A percentile compares a stretch with the other conserved stretches of the same genome.
Evolutionary conservation across 2,888 invertebrate species (phyloP).

Genomic region (Troilus luridus): DNA sequence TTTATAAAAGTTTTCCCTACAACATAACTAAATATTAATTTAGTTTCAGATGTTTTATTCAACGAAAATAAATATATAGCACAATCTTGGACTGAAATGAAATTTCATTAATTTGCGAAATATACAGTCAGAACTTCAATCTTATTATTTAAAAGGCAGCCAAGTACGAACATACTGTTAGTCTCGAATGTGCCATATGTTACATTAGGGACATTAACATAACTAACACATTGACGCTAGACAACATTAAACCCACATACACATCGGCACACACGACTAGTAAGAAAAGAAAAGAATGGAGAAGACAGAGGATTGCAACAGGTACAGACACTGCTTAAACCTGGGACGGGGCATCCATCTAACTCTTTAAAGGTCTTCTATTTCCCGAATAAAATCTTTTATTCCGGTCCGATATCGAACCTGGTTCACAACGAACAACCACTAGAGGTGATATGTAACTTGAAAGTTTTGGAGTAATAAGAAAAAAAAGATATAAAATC

Average conservation of each 20-base stretch:
- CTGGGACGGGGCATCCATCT: conserved; percentile 25
- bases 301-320: not conserved
- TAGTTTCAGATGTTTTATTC: no score
- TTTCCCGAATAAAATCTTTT: conserved; percentile 22
- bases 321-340: conserved; percentile 28
- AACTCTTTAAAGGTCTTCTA: conserved; percentile 42
- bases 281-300: conserved; percentile 14
- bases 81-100: not conserved
- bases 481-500: not conserved
- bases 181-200: not conserved
- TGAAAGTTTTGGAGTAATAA: not conserved
- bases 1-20: no score
- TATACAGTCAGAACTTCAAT: not conserved
- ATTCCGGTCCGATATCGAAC: not conserved
- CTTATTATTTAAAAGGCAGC: not conserved
- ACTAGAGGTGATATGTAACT: not conserved
- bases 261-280: not conserved
- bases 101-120: not conserved
- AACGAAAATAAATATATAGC: no score
- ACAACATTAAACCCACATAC: not conserved
- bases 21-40: no score
- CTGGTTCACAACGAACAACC: not conserved
- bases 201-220: not conserved
- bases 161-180: no score
- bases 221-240: not conserved